phyloP scores from a whole-genome alignment of 1,140 invertebrate genomes.

The Ganaspis sp. region DNA sequence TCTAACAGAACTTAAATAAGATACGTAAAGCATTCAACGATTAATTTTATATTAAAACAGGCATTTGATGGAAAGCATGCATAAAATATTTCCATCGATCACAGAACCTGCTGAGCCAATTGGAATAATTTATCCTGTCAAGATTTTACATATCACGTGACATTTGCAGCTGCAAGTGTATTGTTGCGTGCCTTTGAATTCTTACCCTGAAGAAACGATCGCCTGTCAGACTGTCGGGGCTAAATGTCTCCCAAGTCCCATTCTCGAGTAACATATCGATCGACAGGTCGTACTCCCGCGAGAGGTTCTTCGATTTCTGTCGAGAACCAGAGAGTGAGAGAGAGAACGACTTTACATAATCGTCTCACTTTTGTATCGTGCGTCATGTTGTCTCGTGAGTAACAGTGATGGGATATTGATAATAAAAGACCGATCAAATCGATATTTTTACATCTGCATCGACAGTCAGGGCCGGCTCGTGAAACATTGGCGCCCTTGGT shows the following conservation, averaged over 20 bases:
- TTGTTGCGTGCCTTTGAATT: slow-evolving; percentile 55
- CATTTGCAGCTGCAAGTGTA: slow-evolving; percentile 31
- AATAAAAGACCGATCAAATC: not conserved
- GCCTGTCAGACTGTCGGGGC: slow-evolving; percentile 76
- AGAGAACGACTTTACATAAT: slow-evolving; percentile 62
- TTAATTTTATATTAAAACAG: too few species aligned
- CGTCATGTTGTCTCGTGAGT: not conserved
- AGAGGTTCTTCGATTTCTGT: slow-evolving; percentile 75
- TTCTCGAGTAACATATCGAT: slow-evolving; percentile 79
- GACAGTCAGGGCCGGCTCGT: too few species aligned
- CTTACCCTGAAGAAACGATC: slow-evolving; percentile 78
- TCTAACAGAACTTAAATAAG: not conserved
- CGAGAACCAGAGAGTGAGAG: slow-evolving; percentile 73
- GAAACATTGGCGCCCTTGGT: too few species aligned
- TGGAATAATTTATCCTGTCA: not conserved
- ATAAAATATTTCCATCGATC: not conserved
- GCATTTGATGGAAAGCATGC: not conserved
- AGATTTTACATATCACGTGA: slow-evolving; percentile 17
- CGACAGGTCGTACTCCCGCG: slow-evolving; percentile 74
- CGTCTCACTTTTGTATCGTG: slow-evolving; percentile 42
- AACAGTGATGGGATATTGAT: not conserved
- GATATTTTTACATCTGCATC: too few species aligned
- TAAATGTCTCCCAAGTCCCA: slow-evolving; percentile 80
- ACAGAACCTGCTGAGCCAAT: not conserved
- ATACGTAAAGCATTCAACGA: not conserved